Percentiles rank a stretch among this genome's conserved stretches.
These are phyloP conservation scores for Sarcophilus harrisii DNA, from an alignment of 2,797 vertebrate genomes.

Conservation along the genomic window DNA sequence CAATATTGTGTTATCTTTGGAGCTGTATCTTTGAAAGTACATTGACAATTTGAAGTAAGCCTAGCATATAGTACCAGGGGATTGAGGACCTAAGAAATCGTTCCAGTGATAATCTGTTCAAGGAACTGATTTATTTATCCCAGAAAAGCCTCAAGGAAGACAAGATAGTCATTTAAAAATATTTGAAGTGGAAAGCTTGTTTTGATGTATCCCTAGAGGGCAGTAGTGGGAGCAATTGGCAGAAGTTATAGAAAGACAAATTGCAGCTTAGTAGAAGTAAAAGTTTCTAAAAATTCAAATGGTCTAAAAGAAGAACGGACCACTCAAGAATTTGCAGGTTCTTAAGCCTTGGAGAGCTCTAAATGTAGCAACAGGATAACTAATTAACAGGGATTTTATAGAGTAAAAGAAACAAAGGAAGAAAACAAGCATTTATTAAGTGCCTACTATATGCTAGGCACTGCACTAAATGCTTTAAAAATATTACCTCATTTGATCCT, in stretches of 20 bases:
- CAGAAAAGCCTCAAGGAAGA: not conserved
- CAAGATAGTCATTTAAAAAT: not conserved
- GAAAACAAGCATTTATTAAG: not conserved
- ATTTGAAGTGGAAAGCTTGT: not conserved
- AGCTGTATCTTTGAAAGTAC: not conserved
- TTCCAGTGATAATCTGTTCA: not conserved
- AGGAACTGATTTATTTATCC: not conserved
- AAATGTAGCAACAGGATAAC: not conserved
- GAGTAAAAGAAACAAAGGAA: not conserved
- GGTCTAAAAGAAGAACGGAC: not conserved
- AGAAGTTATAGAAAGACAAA: not conserved
- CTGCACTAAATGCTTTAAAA: not conserved
- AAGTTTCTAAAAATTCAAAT: not conserved
- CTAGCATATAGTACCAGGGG: not conserved
- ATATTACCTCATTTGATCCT: not conserved
- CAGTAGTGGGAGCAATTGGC: not conserved
- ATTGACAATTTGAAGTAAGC: not conserved
- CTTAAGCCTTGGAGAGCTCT: not conserved
- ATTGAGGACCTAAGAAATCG: not conserved
- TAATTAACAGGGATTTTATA: not conserved
- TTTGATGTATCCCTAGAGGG: not conserved
- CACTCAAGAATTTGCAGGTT: not conserved
- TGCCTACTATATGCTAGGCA: not conserved
- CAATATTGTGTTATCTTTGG: not conserved
- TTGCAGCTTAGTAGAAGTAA: not conserved